Percentiles rank a stretch among this genome's conserved stretches.
phyloP scores from a whole-genome alignment of 2,888 invertebrate genomes.

The Eilema sororculum region DNA sequence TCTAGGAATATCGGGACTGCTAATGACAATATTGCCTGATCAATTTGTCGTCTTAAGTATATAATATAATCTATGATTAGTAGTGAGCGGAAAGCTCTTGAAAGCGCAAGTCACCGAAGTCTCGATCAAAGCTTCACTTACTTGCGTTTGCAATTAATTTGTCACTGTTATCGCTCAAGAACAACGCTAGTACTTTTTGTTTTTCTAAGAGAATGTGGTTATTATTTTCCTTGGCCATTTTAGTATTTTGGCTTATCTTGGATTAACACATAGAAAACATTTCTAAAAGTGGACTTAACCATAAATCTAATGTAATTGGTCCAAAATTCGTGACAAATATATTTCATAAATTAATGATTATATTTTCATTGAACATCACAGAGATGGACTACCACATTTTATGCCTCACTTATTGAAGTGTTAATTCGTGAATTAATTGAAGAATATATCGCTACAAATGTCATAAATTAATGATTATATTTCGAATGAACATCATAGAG shows the following conservation, averaged over 20 bases:
- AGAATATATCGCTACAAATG: too few relatives aligned
- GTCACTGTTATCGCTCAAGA: neutral
- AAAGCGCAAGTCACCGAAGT: neutral
- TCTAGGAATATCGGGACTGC: neutral
- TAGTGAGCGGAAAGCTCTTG: neutral
- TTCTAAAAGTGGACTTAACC: neutral
- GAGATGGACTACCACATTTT: too few relatives aligned
- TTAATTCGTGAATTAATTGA: too few relatives aligned
- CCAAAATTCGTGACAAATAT: neutral
- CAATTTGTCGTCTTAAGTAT: neutral
- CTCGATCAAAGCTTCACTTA: neutral
- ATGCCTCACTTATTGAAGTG: too few relatives aligned
- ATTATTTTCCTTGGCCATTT: neutral
- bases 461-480: neutral
- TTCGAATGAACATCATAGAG: neutral
- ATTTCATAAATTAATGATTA: neutral
- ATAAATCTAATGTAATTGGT: neutral
- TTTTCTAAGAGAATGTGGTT: neutral
- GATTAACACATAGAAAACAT: neutral
- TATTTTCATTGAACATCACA: too few relatives aligned
- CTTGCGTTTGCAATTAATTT: neutral
- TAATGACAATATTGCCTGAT: slow-evolving; percentile 1
- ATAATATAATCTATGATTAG: slow-evolving; percentile 3
- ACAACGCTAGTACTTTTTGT: neutral
- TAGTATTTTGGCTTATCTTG: neutral